Evolutionary conservation across 2,113 vertebrate genomes (phyloP).

Genomic region (Tachysurus fulvidraco): DNA sequence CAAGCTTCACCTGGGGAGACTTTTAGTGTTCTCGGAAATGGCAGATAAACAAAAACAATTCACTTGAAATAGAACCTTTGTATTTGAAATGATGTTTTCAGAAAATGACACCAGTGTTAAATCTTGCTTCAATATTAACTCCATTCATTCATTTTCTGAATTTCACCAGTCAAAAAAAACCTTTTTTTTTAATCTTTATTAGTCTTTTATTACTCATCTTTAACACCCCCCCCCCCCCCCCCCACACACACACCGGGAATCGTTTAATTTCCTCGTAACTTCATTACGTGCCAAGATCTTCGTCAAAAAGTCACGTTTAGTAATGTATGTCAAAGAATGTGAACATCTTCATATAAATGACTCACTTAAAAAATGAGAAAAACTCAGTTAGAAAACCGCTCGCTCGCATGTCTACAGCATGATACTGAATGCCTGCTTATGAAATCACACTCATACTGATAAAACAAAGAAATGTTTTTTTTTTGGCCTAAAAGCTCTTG

Average conservation of each 20-base stretch:
- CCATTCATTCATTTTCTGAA: not conserved
- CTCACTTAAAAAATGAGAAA: too few species aligned
- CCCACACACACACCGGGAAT: too few species aligned
- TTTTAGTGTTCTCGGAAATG: constrained; percentile 19
- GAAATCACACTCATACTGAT: constrained; percentile 31
- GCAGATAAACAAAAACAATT: constrained; percentile 25
- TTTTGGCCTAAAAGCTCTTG: constrained; percentile 52
- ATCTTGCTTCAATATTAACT: not conserved
- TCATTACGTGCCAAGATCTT: not conserved
- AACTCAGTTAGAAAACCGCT: too few species aligned
- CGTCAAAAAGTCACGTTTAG: not conserved
- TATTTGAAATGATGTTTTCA: too few species aligned
- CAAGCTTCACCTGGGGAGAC: constrained; percentile 36
- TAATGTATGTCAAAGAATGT: not conserved
- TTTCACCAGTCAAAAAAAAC: not conserved
- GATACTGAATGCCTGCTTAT: not conserved
- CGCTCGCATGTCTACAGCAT: not conserved
- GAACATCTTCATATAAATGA: not conserved
- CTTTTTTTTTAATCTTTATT: not conserved
- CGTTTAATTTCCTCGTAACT: not conserved
- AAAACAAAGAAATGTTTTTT: constrained; percentile 14
- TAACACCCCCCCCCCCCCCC: too few species aligned
- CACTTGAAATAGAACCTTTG: not conserved
- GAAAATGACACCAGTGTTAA: not conserved
- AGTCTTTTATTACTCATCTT: not conserved